Base-by-base conservation (phyloP, 1,140 invertebrate genomes). In the Zaprionus camerounensis region DNA sequence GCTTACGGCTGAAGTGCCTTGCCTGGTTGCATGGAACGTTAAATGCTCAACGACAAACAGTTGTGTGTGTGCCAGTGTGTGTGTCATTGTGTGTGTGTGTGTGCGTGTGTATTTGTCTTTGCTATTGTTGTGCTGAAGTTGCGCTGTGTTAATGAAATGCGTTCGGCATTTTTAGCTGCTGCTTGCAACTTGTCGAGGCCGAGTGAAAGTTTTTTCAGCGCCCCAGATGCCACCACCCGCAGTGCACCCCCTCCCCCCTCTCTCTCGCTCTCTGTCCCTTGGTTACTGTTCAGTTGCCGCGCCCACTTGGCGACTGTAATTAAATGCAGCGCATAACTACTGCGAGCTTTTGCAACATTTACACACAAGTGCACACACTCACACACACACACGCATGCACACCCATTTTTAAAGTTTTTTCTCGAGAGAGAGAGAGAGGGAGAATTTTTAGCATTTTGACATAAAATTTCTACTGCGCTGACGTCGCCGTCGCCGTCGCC, bases 141-240 rank as follows among this genome's bases (percentile, higher is more conserved):
- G 67, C 22, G 74, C 81, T 90, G 85, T 90, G 85, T 90, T 90
- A 90, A 90, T 90, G 85, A 90, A 90, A 90, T 90, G 85, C 85
- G 76, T 77, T 90, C 65, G 70, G 70, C 56, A 71, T 87, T 87
- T 87, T 84, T 90, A 71, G 76, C 78, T 79, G 53, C 70, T 65
- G 36, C 67, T 31, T 44, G 38, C 41, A 62, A 28, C 67, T 58
- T 22, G 41, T 57, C 38, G 70, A 51, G 46, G 20, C 46, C 46
- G 46, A 51, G 20, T 51, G 46, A 51, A 51, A 51, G 46, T 51
- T 51, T 51, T 63, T 55, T 49, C 68, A 20, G 17, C 51, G 9
- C 31, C 31, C 31, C 31, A 34, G 31, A 34, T 34, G 9, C 41
- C 41, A 11, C 41, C 41, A 3, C 41, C 7, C 41, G 7, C 15